A percentile compares a stretch with the other conserved stretches of the same genome.
Conservation (phyloP, 2,888 invertebrate species). For the Zonitis immaculata region DNA sequence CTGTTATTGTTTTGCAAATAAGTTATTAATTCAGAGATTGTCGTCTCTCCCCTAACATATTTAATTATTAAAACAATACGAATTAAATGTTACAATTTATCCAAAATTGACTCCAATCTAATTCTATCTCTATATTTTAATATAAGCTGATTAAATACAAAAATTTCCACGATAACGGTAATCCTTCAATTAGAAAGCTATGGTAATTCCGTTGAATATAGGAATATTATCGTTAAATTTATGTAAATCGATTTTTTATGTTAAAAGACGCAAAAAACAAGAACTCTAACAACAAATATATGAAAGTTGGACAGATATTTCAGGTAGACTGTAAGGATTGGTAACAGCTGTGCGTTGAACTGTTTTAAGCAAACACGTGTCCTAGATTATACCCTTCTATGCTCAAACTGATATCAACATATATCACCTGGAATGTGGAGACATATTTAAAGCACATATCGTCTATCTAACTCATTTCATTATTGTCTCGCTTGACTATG, state of each 20-base stretch:
- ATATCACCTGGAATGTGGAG: conserved; percentile 19
- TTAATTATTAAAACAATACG: too few species aligned
- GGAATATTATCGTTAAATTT: too few species aligned
- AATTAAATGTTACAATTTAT: too few species aligned
- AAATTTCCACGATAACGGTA: too few species aligned
- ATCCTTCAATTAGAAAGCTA: too few species aligned
- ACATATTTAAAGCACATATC: conserved; percentile 14
- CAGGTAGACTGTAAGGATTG: conserved; percentile 26
- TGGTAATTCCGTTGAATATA: too few species aligned
- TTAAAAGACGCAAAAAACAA: too few species aligned
- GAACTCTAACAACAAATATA: not conserved
- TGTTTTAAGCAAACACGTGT: conserved; percentile 28
- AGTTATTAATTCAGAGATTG: not conserved
- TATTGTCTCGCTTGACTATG: not conserved
- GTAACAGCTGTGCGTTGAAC: conserved; percentile 23
- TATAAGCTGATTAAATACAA: too few species aligned
- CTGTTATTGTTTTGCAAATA: conserved; percentile 25
- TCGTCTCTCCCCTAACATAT: not conserved
- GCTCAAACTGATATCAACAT: conserved; percentile 15
- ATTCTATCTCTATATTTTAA: too few species aligned
- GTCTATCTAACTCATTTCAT: not conserved
- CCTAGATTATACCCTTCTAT: conserved; percentile 26
- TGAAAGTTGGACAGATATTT: conserved; percentile 18
- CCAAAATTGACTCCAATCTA: too few species aligned
- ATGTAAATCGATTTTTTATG: too few species aligned